Conservation (phyloP, 2,888 invertebrate species). For the Phengaris alcon region DNA sequence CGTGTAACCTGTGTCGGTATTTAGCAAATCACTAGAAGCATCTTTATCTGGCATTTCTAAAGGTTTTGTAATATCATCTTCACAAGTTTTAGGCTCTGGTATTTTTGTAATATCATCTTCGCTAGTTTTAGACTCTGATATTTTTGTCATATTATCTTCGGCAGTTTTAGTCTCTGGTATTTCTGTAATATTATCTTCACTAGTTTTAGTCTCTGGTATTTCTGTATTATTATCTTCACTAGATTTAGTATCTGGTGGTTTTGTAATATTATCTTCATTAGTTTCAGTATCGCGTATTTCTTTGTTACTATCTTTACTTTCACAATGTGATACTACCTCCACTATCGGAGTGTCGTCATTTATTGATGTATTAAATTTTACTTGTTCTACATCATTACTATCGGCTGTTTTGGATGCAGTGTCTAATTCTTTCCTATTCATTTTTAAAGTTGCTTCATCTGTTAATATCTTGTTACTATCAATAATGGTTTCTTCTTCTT, state of each 20-base stretch:
- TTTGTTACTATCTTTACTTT: neutral
- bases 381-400: neutral
- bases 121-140: neutral
- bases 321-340: neutral
- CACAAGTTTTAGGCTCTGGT: neutral
- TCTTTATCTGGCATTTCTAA: slow-evolving; percentile 34
- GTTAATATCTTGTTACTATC: slow-evolving; percentile 26
- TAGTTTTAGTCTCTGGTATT: neutral
- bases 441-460: slow-evolving; percentile 28
- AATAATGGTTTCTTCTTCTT: slow-evolving; percentile 47
- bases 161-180: neutral
- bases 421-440: slow-evolving; percentile 1
- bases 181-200: neutral
- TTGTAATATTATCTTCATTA: slow-evolving; percentile 24
- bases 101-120: slow-evolving; percentile 28
- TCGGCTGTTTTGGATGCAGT: neutral
- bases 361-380: neutral
- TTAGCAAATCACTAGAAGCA: slow-evolving; percentile 30
- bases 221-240: slow-evolving; percentile 27
- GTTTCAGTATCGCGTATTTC: neutral
- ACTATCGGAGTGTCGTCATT: neutral
- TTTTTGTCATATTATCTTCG: neutral
- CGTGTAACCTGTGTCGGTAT: slow-evolving; percentile 38
- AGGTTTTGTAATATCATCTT: slow-evolving; percentile 17
- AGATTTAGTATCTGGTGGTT: slow-evolving; percentile 9